A percentile compares a stretch with the other conserved stretches of the same genome.
Conservation (phyloP, 2,113 vertebrate genomes). For the Trogon melanurus region DNA sequence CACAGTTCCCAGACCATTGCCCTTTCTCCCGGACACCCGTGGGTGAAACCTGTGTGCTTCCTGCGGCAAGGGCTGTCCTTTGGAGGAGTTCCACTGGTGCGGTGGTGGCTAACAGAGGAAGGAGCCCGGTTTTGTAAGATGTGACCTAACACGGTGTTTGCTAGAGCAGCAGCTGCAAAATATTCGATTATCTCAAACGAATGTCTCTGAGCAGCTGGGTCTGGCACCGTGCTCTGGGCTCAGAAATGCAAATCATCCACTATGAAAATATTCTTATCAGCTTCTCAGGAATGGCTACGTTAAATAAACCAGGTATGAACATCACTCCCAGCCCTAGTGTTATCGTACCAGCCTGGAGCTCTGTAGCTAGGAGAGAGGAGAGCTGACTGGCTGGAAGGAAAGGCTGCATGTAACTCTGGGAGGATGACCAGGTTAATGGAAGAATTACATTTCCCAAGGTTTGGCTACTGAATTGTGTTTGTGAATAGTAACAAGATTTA, state of each 20-base stretch:
- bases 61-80: background rate
- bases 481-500: background rate
- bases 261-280: background rate
- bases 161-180: background rate
- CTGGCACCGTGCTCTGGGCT: background rate
- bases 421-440: background rate
- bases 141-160: background rate
- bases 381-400: background rate
- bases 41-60: background rate
- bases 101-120: background rate
- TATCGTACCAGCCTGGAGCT: background rate
- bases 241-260: background rate
- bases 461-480: background rate
- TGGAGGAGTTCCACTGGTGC: background rate
- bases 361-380: background rate
- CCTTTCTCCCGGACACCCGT: background rate
- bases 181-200: background rate
- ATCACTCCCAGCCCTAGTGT: background rate
- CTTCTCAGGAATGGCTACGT: background rate
- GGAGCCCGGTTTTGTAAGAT: background rate
- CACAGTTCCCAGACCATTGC: background rate
- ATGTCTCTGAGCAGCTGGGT: background rate
- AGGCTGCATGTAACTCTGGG: rapidly evolving
- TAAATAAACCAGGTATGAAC: background rate
- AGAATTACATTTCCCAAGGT: background rate